phyloP scores from a whole-genome alignment of 2,797 vertebrate species.

The Sarcophilus harrisii region DNA sequence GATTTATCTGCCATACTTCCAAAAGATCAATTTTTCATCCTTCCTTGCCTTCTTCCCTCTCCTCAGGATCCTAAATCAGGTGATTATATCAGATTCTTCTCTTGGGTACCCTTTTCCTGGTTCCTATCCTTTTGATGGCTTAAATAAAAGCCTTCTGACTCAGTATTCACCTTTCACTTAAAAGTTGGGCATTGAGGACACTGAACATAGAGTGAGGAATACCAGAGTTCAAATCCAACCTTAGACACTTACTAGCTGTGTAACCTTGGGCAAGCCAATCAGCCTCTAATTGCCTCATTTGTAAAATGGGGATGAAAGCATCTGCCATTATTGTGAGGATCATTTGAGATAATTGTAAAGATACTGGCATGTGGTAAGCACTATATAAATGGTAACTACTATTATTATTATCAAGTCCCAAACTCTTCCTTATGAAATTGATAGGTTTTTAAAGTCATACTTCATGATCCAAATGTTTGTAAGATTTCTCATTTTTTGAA shows the following conservation, averaged over 20 bases:
- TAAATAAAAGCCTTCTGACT: not conserved
- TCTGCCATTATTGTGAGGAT: not conserved
- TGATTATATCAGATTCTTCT: not conserved
- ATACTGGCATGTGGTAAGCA: not conserved
- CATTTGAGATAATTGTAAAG: not conserved
- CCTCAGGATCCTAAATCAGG: not conserved
- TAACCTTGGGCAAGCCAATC: not conserved
- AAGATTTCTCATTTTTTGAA: not conserved
- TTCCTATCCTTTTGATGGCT: not conserved
- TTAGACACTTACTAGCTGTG: too few relatives aligned
- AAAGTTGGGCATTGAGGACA: not conserved
- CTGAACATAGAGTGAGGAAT: not conserved
- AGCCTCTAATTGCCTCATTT: not conserved
- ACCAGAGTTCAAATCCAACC: not conserved
- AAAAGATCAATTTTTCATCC: not conserved
- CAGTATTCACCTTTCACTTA: not conserved
- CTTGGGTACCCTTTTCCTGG: not conserved
- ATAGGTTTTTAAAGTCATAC: not conserved
- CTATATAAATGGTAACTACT: not conserved
- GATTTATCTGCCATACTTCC: not conserved
- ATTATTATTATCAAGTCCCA: not conserved
- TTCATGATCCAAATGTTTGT: not conserved
- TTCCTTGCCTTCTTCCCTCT: not conserved
- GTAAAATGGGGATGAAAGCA: not conserved
- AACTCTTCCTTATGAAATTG: not conserved